Conservation (phyloP, 2,888 invertebrate genomes). For the Poecilobothrus nobilitatus region DNA sequence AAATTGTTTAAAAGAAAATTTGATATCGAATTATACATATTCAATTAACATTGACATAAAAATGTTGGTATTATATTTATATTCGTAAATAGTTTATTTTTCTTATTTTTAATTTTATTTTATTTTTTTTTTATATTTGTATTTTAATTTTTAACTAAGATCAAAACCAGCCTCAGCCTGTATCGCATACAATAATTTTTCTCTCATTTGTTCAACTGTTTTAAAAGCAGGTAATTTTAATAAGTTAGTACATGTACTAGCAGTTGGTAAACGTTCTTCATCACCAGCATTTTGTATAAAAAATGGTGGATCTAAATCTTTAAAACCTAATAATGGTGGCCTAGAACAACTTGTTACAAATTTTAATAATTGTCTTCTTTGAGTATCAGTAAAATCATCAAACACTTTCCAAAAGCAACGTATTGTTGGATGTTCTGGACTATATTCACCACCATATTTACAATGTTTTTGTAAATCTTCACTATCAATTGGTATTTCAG, state of each 20-base stretch:
- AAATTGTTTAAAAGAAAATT: too few species aligned
- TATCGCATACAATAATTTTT: constrained; percentile 85
- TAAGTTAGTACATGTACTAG: constrained; percentile 97
- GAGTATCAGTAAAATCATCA: constrained; percentile 68
- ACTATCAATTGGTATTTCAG: constrained; percentile 87
- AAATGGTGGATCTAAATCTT: constrained; percentile 93
- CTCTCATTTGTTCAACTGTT: constrained; percentile 64
- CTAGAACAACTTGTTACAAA: constrained; percentile 98
- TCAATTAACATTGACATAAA: too few species aligned
- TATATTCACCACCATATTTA: constrained; percentile 83
- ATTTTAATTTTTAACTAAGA: constrained; percentile 58
- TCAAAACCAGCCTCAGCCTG: constrained; percentile 95
- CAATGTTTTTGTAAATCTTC: constrained; percentile 79
- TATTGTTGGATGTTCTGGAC: constrained; percentile 74
- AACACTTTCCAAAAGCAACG: constrained; percentile 84
- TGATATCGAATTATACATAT: too few species aligned
- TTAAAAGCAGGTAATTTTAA: constrained; percentile 89
- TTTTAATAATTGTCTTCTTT: constrained; percentile 80
- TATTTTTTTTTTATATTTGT: background rate
- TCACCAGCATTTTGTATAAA: constrained; percentile 90
- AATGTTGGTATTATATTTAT: too few species aligned
- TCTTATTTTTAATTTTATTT: background rate
- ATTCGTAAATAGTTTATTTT: too few species aligned
- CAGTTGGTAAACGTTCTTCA: constrained; percentile 86
- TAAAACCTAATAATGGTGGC: constrained; percentile 93